Percentiles rank a stretch among this genome's conserved stretches.
These are phyloP conservation scores for Amphiprion ocellaris DNA, from an alignment of 2,113 vertebrate species.

Conservation along the genomic window DNA sequence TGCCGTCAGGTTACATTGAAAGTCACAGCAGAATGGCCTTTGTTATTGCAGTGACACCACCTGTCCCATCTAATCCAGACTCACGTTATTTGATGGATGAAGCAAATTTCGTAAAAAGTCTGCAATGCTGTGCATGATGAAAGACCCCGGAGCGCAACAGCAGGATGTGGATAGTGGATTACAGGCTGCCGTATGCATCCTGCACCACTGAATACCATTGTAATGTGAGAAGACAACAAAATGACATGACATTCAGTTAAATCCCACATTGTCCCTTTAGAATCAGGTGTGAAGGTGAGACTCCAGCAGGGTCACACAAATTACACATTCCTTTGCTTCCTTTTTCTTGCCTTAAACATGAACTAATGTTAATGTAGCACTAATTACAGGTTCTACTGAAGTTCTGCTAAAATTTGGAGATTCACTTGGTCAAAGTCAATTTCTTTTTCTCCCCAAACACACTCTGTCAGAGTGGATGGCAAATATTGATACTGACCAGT, in stretches of 20 bases:
- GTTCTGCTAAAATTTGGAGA: background rate
- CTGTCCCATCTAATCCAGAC: conserved; percentile 27
- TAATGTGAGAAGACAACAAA: background rate
- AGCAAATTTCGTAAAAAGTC: conserved; percentile 35
- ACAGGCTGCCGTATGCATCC: background rate
- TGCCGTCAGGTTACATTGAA: background rate
- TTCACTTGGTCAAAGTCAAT: background rate
- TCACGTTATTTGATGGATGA: conserved; percentile 42
- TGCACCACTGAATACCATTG: conserved; percentile 2
- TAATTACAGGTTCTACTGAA: background rate
- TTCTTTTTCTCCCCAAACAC: conserved; percentile 3
- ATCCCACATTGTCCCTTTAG: background rate
- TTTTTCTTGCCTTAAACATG: background rate
- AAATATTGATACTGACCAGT: conserved; percentile 34
- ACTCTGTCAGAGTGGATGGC: conserved; percentile 9
- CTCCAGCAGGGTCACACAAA: conserved; percentile 20
- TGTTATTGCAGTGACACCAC: conserved; percentile 9
- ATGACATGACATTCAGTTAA: conserved; percentile 3
- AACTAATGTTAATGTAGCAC: background rate
- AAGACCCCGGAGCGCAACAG: conserved; percentile 12
- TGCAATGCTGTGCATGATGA: conserved; percentile 16
- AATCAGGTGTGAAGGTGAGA: conserved; percentile 25
- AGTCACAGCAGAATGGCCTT: conserved; percentile 20
- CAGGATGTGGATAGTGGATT: conserved; percentile 17
- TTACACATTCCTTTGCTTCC: background rate